Percentiles rank a stretch among this genome's conserved stretches.
phyloP scores from a whole-genome alignment of 2,113 vertebrate species.

The Pongo pygmaeus region DNA sequence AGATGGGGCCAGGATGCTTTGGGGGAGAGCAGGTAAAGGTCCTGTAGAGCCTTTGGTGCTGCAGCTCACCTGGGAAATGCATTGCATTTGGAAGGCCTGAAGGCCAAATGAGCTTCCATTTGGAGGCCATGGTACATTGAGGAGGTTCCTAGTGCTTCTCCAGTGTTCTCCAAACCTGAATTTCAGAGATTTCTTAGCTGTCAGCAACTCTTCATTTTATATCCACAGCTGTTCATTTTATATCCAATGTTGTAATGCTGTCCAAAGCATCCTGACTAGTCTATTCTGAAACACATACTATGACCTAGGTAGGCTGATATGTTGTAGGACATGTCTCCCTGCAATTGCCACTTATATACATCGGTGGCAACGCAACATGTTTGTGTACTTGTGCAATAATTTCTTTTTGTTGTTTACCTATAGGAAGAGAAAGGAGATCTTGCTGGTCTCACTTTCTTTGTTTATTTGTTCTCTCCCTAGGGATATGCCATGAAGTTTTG shows the following conservation, averaged over 20 bases:
- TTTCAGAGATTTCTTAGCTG: constrained; percentile 1
- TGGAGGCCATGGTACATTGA: background rate
- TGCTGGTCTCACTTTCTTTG: background rate
- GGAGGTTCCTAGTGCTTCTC: background rate
- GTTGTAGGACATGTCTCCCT: background rate
- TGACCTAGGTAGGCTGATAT: background rate
- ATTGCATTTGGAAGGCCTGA: background rate
- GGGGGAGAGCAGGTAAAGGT: background rate
- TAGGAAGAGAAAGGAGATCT: background rate
- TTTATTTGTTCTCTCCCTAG: background rate
- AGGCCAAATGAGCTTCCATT: background rate
- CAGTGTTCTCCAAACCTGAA: background rate
- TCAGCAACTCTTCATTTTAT: background rate
- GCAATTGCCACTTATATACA: background rate
- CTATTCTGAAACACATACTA: background rate
- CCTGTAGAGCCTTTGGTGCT: background rate
- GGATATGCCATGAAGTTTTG: background rate
- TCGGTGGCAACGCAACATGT: background rate
- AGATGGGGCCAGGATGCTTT: background rate
- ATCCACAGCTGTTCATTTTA: background rate
- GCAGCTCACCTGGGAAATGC: background rate
- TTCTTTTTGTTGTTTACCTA: background rate
- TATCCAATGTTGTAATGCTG: background rate
- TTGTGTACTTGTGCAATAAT: background rate
- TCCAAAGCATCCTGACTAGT: too few relatives aligned